Evolutionary conservation across 2,888 invertebrate species (phyloP), one percentile per base, ranked within the genome.

Genomic region (Callyntrura sp.): DNA sequence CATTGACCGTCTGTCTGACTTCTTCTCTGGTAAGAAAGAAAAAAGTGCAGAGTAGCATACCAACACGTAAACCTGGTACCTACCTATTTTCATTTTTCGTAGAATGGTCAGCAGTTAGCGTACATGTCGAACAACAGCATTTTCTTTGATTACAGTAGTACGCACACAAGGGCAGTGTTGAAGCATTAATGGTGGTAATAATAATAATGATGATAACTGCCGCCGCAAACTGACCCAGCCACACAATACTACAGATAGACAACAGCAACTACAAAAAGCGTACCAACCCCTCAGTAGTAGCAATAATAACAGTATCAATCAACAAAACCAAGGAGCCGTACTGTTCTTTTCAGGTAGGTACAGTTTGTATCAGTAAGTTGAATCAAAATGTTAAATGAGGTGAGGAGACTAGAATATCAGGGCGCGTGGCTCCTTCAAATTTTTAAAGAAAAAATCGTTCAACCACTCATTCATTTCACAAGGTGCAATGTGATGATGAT

Each of bases 361-460:
- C 55, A 73, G 35, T 78, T 83, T 83, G 82, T 84, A 88, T 88
- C 88, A 73, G 76, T 28, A 51, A 51, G 60, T 35, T 82, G 83
- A 28, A 88, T 84, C 88, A 84, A 84, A 88, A 88, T 84, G 88
- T 78, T 88, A 84, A 88, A 88, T 88, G 88, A 88, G 88, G 88
- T 84, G 83, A 88, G 65, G 73, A 57, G 62, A 81, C 81, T 51
- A 62, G 43, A 81, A 81, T 62, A 81, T n/a, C 25, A 60, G 62
- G 48, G 68, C 62, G 79, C 85, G 57, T 85, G 70, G 23, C 48
- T 62, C 28, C 57, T 70, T 28, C 23, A n/a, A 23, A 73, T 45
- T 57, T 60, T 68, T 25, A 68, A 28, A 65, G 17, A 48, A 70
- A 55, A 55, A 81, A 68, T 83, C 65, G 48, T 48, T 12, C 48